phyloP scores from a whole-genome alignment of 2,113 vertebrate species.

The Calonectris borealis region DNA sequence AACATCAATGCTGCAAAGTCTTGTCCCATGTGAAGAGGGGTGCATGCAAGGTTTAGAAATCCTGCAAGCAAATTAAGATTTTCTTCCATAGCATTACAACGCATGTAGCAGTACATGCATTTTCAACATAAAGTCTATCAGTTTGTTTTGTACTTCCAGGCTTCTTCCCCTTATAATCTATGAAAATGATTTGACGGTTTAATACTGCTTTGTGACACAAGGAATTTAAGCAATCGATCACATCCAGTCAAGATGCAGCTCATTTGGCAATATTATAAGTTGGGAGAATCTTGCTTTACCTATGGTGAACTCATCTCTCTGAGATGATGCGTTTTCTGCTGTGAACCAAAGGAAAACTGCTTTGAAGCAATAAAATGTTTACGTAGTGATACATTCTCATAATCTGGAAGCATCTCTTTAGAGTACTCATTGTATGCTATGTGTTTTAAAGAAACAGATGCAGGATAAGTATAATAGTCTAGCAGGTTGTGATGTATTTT shows the following conservation, averaged over 20 bases:
- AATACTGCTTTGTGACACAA: neutral
- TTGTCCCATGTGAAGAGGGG: neutral
- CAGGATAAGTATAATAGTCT: neutral
- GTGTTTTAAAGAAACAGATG: neutral
- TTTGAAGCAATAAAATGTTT: neutral
- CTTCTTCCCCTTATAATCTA: neutral
- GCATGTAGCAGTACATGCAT: neutral
- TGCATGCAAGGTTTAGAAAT: neutral
- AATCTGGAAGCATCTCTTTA: neutral
- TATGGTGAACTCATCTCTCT: neutral
- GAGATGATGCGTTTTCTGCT: neutral
- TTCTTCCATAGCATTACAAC: neutral
- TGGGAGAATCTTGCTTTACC: neutral
- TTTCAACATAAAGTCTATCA: neutral
- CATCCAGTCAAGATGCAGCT: neutral
- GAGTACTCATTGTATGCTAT: neutral
- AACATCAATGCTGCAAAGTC: neutral
- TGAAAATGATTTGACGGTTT: neutral
- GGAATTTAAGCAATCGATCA: neutral
- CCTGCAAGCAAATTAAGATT: neutral
- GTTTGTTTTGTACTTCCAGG: neutral
- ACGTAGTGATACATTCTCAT: neutral
- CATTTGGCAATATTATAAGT: neutral
- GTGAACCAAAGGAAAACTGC: neutral
- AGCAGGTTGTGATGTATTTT: neutral